These are phyloP conservation scores for Parasteatoda lunata DNA, from an alignment of 2,888 invertebrate species.

Conservation along the genomic window DNA sequence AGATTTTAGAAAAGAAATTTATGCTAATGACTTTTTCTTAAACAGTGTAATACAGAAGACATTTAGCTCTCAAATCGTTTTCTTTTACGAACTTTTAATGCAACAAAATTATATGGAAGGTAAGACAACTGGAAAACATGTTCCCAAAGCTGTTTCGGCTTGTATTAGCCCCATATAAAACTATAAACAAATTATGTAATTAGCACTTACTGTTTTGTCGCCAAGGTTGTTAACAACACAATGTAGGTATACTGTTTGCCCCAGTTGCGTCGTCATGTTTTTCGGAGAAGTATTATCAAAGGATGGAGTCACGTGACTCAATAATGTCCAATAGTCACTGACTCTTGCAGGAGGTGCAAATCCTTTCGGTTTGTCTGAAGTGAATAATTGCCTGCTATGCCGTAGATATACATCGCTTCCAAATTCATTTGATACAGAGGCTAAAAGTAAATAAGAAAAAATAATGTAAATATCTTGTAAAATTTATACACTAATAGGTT, in stretches of 20 bases:
- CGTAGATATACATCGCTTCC: neutral
- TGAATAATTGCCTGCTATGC: constrained; percentile 27
- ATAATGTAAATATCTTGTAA: too few species aligned
- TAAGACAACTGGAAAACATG: too few species aligned
- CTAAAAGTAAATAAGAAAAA: constrained; percentile 10
- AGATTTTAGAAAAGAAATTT: too few species aligned
- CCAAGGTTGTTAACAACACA: constrained; percentile 70
- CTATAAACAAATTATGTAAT: too few species aligned
- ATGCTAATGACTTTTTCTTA: too few species aligned
- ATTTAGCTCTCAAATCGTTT: too few species aligned
- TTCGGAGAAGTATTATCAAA: constrained; percentile 64
- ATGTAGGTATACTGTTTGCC: constrained; percentile 70
- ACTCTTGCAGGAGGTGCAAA: constrained; percentile 51
- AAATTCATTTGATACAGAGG: constrained; percentile 2
- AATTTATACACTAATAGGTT: too few species aligned
- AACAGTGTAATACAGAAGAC: too few species aligned
- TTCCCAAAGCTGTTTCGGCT: too few species aligned
- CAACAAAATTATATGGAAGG: too few species aligned
- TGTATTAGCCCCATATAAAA: too few species aligned
- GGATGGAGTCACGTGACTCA: constrained; percentile 62
- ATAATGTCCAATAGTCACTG: constrained; percentile 65
- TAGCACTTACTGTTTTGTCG: constrained; percentile 71
- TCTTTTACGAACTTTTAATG: too few species aligned
- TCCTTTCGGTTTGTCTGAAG: constrained; percentile 57
- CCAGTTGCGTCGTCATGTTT: constrained; percentile 70